A percentile compares a stretch with the other conserved stretches of the same genome.
Conservation (phyloP, 1,140 invertebrate genomes). For the Meloidogyne floridensis region DNA sequence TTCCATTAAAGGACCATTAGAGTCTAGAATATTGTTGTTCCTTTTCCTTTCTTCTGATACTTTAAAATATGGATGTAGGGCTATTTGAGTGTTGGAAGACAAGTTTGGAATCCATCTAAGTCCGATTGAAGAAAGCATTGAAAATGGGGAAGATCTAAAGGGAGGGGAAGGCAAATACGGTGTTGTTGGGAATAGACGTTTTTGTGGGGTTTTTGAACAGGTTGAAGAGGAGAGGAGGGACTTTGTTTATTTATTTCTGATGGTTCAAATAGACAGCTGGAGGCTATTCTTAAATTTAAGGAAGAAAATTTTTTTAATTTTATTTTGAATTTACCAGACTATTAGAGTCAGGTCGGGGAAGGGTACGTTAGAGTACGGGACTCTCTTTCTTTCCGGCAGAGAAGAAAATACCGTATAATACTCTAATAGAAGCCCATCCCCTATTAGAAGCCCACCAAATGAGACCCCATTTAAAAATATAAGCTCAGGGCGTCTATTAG, state of each 20-base stretch:
- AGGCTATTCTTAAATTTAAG: neutral
- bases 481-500: too few relatives aligned
- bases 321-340: too few relatives aligned
- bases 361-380: too few relatives aligned
- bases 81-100: conserved; percentile 1
- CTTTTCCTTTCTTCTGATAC: neutral
- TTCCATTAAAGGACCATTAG: neutral
- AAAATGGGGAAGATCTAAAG: neutral
- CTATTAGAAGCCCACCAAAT: too few relatives aligned
- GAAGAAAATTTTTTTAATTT: neutral
- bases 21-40: neutral
- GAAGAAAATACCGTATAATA: too few relatives aligned
- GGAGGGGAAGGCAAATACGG: neutral
- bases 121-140: neutral
- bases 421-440: too few relatives aligned
- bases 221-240: neutral
- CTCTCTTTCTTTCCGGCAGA: too few relatives aligned
- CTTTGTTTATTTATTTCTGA: neutral
- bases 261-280: neutral
- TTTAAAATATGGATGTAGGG: neutral
- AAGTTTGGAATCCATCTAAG: neutral
- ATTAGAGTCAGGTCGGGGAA: neutral
- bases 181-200: neutral
- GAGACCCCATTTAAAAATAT: too few relatives aligned
- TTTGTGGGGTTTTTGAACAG: neutral